A percentile compares a stretch with the other conserved stretches of the same genome.
Conservation (phyloP, 2,113 vertebrate genomes). For the Pseudorasbora parva region DNA sequence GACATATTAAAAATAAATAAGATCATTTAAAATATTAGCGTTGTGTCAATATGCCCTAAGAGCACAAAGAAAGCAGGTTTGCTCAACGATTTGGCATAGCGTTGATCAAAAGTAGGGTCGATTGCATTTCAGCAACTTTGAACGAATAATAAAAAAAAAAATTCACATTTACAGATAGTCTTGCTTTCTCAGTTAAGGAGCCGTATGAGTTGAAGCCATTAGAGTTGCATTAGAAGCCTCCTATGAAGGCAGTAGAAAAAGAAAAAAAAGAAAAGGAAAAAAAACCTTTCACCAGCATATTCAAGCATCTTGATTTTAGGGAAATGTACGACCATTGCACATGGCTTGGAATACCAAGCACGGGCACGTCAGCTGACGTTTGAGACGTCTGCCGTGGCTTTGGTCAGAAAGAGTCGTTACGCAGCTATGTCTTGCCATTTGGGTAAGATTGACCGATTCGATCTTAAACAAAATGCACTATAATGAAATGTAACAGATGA, state of each 20-base stretch:
- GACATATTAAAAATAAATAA: constrained; percentile 47
- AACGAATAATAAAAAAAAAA: constrained; percentile 14
- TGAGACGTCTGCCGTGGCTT: neutral
- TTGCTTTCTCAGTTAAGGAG: neutral
- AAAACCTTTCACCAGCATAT: neutral
- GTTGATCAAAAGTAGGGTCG: constrained; percentile 1
- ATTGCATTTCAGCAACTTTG: constrained; percentile 16
- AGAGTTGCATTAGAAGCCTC: constrained; percentile 2
- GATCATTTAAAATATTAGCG: constrained; percentile 34
- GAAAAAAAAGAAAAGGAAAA: constrained; percentile 10
- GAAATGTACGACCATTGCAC: neutral
- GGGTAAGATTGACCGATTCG: neutral
- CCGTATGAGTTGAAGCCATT: neutral
- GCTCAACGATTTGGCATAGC: constrained; percentile 10
- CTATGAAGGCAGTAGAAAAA: neutral
- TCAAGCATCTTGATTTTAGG: constrained; percentile 17
- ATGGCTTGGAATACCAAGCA: neutral
- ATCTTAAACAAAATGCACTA: constrained; percentile 6
- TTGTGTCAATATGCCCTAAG: neutral
- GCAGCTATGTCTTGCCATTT: neutral
- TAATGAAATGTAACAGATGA: constrained; percentile 6
- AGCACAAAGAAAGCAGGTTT: constrained; percentile 21
- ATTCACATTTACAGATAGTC: neutral
- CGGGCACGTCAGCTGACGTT: neutral
- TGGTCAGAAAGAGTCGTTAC: neutral